Conservation (phyloP, 2,113 vertebrate genomes). For the Larimichthys polyactis region DNA sequence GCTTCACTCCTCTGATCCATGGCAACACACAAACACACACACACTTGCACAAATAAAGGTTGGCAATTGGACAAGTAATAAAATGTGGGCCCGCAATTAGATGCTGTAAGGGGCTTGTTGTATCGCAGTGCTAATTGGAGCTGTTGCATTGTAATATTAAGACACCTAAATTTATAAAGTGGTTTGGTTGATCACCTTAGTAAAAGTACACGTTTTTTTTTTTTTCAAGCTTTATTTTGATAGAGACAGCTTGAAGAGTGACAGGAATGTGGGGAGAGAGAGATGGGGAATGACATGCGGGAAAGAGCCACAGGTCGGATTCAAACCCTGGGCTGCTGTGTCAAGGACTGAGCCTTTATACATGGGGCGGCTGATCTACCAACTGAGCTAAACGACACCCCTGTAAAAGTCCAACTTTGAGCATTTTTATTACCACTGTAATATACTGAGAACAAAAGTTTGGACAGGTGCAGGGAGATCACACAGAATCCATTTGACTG, state of each 20-base stretch:
- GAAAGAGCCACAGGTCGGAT: too few species aligned
- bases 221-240: too few species aligned
- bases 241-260: too few species aligned
- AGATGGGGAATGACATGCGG: too few species aligned
- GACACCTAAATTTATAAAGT: background rate
- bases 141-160: background rate
- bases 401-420: too few species aligned
- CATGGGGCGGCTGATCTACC: too few species aligned
- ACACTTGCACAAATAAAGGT: background rate
- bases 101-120: background rate
- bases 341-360: too few species aligned
- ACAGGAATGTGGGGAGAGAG: too few species aligned
- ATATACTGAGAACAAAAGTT: background rate
- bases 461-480: background rate
- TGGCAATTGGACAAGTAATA: background rate
- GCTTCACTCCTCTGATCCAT: constrained; percentile 64
- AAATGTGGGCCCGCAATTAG: background rate
- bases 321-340: too few species aligned
- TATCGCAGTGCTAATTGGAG: too few species aligned
- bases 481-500: background rate
- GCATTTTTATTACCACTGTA: background rate
- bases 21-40: background rate
- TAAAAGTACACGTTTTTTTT: background rate
- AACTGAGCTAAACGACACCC: too few species aligned
- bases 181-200: background rate